These are phyloP conservation scores for Metopia argyrocephala DNA, from an alignment of 2,888 invertebrate species.

Conservation along the genomic window DNA sequence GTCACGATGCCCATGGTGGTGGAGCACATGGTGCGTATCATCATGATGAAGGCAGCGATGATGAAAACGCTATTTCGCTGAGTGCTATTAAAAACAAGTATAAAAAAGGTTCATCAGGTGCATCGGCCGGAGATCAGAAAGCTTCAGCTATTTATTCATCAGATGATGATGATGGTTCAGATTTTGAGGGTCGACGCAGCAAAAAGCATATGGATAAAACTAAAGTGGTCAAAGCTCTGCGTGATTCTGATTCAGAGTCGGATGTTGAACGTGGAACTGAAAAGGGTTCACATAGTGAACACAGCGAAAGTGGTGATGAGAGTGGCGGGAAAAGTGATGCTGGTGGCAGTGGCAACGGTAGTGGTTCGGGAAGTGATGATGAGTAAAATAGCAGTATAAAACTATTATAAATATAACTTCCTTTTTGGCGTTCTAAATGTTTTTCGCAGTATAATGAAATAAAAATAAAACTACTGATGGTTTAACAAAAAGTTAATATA, in stretches of 20 bases:
- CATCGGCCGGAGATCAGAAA: conserved; percentile 67
- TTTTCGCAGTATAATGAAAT: not conserved
- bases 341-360: conserved; percentile 64
- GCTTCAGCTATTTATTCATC: conserved; percentile 89
- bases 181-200: conserved; percentile 87
- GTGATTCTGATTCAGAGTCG: conserved; percentile 85
- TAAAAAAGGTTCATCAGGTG: conserved; percentile 80
- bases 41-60: conserved; percentile 91
- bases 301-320: conserved; percentile 62
- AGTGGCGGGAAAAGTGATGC: conserved; percentile 60
- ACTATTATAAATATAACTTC: not conserved
- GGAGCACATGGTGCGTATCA: conserved; percentile 78
- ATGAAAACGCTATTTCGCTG: conserved; percentile 94
- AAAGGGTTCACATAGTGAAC: conserved; percentile 70
- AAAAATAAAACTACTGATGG: not conserved
- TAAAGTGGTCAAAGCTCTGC: conserved; percentile 87
- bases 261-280: conserved; percentile 75
- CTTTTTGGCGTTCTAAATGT: not conserved
- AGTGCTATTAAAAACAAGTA: conserved; percentile 97
- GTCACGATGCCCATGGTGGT: conserved; percentile 77
- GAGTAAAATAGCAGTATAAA: conserved; percentile 10
- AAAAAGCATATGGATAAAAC: conserved; percentile 85
- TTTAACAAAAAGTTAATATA: too few species aligned
- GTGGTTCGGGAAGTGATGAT: conserved; percentile 66
- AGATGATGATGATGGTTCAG: conserved; percentile 87